phyloP scores from a whole-genome alignment of 1,140 invertebrate genomes.

The Amyelois transitella region DNA sequence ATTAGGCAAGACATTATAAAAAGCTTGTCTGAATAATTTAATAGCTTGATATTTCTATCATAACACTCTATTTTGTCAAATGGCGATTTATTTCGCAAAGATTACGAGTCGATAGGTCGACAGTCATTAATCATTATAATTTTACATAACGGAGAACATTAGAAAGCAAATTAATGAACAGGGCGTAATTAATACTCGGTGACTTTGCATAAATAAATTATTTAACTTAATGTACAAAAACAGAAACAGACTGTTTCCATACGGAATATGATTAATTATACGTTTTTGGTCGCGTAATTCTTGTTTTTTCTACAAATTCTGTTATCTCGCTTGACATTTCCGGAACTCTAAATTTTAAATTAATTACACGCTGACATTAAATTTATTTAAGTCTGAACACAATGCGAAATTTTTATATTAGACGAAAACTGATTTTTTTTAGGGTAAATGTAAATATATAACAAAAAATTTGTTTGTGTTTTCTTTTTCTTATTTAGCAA shows the following conservation, averaged over 20 bases:
- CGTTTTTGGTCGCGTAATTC: background rate
- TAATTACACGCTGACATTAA: no score
- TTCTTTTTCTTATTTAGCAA: no score
- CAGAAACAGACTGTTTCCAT: background rate
- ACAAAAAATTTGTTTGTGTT: no score
- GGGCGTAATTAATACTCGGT: conserved; percentile 38
- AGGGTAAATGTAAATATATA: no score
- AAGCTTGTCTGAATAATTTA: no score
- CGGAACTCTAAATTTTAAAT: no score
- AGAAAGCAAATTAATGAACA: conserved; percentile 40
- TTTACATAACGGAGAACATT: conserved; percentile 24
- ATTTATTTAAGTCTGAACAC: no score
- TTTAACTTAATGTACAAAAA: background rate
- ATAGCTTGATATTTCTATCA: background rate
- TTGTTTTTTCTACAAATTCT: no score
- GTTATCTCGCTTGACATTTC: no score
- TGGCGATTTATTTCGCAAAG: background rate
- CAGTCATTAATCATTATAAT: conserved; percentile 17
- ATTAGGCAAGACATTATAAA: no score
- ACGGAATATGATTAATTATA: background rate
- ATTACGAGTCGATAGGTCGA: background rate
- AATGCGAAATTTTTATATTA: no score
- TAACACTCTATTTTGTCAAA: background rate
- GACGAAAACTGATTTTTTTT: no score
- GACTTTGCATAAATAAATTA: conserved; percentile 25